A percentile compares a stretch with the other conserved stretches of the same genome.
Evolutionary conservation across 1,140 invertebrate species (phyloP).

Genomic region (Aporrectodea caliginosa): DNA sequence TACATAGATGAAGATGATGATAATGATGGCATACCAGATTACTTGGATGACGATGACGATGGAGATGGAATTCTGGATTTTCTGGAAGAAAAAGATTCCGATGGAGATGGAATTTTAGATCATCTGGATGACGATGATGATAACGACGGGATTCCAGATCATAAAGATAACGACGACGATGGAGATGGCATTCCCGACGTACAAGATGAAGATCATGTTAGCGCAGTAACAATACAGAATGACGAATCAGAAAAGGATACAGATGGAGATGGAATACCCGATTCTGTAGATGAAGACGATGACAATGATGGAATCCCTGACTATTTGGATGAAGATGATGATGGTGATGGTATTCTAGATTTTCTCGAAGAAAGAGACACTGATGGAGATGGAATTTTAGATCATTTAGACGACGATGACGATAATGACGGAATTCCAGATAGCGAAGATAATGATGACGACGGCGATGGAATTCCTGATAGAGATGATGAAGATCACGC

Average conservation of each 20-base stretch:
- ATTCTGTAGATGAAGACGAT: constrained; percentile 30
- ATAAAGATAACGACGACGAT: constrained; percentile 11
- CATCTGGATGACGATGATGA: constrained; percentile 22
- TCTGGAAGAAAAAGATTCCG: background rate
- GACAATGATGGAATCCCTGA: constrained; percentile 27
- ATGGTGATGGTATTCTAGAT: background rate
- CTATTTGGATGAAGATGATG: constrained; percentile 28
- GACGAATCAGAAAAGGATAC: constrained; percentile 25
- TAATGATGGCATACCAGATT: no score
- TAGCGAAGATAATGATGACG: background rate
- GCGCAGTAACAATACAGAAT: constrained; percentile 31
- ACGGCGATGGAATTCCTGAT: background rate
- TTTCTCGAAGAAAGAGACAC: background rate
- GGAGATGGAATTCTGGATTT: background rate
- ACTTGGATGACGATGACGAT: no score
- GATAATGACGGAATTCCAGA: background rate
- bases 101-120: background rate
- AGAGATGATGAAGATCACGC: background rate
- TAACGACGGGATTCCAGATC: constrained; percentile 31
- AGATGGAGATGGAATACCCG: constrained; percentile 33
- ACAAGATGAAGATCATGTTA: constrained; percentile 33
- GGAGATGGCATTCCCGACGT: constrained; percentile 34
- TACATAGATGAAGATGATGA: constrained; percentile 29
- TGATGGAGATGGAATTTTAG: background rate
- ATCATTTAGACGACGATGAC: background rate